Conservation (phyloP, 2,888 invertebrate genomes). For the Brachylomia viminalis region DNA sequence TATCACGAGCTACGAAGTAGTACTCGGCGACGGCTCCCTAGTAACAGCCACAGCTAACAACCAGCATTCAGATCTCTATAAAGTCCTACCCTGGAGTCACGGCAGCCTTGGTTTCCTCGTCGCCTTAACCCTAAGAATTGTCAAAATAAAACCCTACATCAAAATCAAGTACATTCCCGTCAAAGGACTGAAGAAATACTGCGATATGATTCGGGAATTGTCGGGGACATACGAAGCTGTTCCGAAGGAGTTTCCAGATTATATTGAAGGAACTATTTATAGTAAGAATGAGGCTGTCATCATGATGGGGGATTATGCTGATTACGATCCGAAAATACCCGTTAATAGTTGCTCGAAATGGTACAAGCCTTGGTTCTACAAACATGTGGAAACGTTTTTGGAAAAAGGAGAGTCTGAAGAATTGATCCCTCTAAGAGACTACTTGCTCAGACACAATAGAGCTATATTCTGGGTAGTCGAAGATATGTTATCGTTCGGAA, state of each 20-base stretch:
- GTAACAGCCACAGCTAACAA: conserved; percentile 90
- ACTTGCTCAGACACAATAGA: conserved; percentile 92
- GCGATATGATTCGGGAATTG: conserved; percentile 90
- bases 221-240: conserved; percentile 90
- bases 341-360: conserved; percentile 91
- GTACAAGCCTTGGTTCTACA: conserved; percentile 94
- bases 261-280: conserved; percentile 92
- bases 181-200: conserved; percentile 91
- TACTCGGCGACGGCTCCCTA: conserved; percentile 91
- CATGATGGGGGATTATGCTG: conserved; percentile 92
- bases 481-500: conserved; percentile 93
- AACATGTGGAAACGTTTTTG: conserved; percentile 91
- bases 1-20: conserved; percentile 92
- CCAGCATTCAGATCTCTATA: conserved; percentile 91
- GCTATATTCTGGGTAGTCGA: conserved; percentile 94
- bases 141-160: conserved; percentile 92
- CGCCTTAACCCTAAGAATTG: conserved; percentile 91
- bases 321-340: conserved; percentile 87
- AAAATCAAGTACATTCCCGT: conserved; percentile 92
- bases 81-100: conserved; percentile 92
- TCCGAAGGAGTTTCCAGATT: conserved; percentile 89
- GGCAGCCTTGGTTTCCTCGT: conserved; percentile 92
- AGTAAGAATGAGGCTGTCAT: conserved; percentile 91
- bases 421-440: conserved; percentile 92
- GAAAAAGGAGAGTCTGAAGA: conserved; percentile 89